Evolutionary conservation across 2,888 invertebrate genomes (phyloP).

Genomic region (Zele albiditarsus): DNA sequence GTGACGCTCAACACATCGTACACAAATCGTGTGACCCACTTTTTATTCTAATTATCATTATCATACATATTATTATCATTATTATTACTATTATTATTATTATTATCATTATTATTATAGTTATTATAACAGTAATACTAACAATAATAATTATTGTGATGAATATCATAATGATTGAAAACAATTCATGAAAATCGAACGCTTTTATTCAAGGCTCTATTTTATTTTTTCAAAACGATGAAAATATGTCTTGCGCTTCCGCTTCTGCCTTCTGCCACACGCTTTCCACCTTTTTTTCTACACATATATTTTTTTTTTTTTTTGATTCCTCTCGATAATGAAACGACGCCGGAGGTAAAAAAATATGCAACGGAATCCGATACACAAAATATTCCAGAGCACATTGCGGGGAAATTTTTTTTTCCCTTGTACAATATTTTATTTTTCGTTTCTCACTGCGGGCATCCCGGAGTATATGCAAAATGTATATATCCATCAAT

Average conservation of each 20-base stretch:
- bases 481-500: background rate
- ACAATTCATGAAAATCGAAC: background rate
- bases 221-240: background rate
- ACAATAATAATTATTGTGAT: too few species aligned
- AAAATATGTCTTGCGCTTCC: background rate
- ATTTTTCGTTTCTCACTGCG: background rate
- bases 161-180: background rate
- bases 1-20: constrained; percentile 43
- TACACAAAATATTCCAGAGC: constrained; percentile 12
- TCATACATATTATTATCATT: constrained; percentile 2
- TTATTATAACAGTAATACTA: too few species aligned
- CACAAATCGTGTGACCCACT: constrained; percentile 48
- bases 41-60: constrained; percentile 32
- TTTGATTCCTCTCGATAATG: constrained; percentile 1
- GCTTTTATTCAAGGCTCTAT: constrained; percentile 8
- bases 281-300: background rate
- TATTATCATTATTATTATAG: constrained; percentile 19
- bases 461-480: background rate
- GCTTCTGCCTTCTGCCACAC: too few species aligned
- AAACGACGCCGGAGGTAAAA: constrained; percentile 13
- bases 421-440: background rate
- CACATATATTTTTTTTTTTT: background rate
- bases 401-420: constrained; percentile 5
- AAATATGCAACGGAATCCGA: constrained; percentile 18
- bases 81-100: constrained; percentile 27